phyloP scores from a whole-genome alignment of 1,140 invertebrate genomes.

The Sesamia nonagrioides region DNA sequence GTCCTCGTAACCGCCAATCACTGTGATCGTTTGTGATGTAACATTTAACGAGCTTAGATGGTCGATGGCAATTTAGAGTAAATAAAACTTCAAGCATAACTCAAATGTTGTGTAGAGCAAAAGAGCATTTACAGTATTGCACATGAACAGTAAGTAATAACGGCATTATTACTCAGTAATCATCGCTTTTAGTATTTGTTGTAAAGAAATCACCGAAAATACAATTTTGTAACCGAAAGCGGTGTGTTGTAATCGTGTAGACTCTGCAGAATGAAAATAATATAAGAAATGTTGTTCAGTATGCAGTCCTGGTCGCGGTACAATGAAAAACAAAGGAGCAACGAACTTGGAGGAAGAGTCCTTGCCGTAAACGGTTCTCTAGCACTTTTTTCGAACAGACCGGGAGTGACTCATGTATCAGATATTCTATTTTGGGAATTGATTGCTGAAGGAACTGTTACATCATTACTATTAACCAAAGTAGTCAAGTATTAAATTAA shows the following conservation, averaged over 20 bases:
- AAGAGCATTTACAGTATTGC: slow-evolving; percentile 28
- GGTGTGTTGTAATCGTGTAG: not conserved
- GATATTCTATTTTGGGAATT: slow-evolving; percentile 60
- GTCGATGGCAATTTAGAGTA: slow-evolving; percentile 47
- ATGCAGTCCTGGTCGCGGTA: slow-evolving; percentile 75
- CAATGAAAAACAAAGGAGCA: slow-evolving; percentile 79
- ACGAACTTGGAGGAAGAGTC: slow-evolving; percentile 79
- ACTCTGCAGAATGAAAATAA: slow-evolving; percentile 53
- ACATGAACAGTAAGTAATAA: slow-evolving; percentile 9
- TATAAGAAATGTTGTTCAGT: slow-evolving; percentile 62
- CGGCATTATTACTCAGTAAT: not conserved
- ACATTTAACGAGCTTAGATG: slow-evolving; percentile 67
- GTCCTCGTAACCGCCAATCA: slow-evolving; percentile 64
- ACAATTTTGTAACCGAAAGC: slow-evolving; percentile 25
- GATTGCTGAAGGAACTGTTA: slow-evolving; percentile 37
- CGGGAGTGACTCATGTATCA: slow-evolving; percentile 68
- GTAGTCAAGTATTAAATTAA: slow-evolving; percentile 9
- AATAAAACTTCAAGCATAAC: slow-evolving; percentile 4
- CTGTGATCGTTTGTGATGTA: slow-evolving; percentile 67
- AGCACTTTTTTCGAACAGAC: slow-evolving; percentile 66
- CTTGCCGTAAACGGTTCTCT: slow-evolving; percentile 72
- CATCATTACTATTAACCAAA: slow-evolving; percentile 27
- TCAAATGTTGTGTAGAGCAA: slow-evolving; percentile 3
- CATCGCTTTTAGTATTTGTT: not conserved
- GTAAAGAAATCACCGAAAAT: not conserved